phyloP scores from a whole-genome alignment of 2,113 vertebrate species.

The Phaethornis superciliosus region DNA sequence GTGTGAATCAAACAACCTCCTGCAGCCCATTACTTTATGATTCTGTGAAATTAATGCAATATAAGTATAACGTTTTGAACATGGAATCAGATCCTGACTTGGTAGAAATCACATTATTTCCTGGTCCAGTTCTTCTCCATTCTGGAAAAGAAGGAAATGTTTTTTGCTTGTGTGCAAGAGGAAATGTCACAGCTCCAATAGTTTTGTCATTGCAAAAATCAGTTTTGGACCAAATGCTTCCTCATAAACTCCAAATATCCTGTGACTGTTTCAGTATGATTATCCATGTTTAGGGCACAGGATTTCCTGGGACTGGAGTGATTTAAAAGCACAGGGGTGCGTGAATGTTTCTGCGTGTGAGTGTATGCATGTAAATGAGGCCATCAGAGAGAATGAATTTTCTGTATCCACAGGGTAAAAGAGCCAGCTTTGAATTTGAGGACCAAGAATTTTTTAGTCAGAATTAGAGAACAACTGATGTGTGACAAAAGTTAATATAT shows the following conservation, averaged over 20 bases:
- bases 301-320: not conserved
- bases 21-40: not conserved
- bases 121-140: not conserved
- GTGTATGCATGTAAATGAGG: not conserved
- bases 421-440: not conserved
- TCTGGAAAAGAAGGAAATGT: not conserved
- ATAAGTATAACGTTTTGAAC: not conserved
- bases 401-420: not conserved
- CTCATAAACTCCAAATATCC: not conserved
- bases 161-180: not conserved
- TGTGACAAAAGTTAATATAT: not conserved
- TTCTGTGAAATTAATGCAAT: not conserved
- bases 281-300: not conserved
- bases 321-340: not conserved
- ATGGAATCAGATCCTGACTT: not conserved
- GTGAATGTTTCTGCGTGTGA: fast-evolving
- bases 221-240: not conserved
- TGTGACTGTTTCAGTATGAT: not conserved
- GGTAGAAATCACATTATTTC: not conserved
- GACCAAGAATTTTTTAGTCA: not conserved
- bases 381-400: not conserved
- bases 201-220: not conserved
- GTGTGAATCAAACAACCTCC: not conserved
- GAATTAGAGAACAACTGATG: not conserved
- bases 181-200: not conserved